Percentiles rank a stretch among this genome's conserved stretches.
Evolutionary conservation across 2,888 invertebrate genomes (phyloP).

Genomic region (Calephelis perditalis): DNA sequence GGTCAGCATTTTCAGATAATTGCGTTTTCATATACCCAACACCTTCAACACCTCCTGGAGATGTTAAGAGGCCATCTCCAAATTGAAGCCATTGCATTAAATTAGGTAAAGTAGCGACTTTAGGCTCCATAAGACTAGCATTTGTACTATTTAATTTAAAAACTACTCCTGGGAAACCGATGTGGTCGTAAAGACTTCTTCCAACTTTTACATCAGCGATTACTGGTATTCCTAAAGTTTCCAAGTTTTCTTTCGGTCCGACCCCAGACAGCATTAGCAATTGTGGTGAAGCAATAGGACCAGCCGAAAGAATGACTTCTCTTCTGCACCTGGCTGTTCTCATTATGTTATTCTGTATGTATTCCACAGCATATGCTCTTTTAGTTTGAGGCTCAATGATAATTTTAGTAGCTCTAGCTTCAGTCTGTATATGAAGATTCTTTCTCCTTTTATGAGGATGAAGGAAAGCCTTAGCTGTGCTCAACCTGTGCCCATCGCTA

Average conservation of each 20-base stretch:
- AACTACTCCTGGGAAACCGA: slow-evolving; percentile 72
- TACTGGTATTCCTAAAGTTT: slow-evolving; percentile 77
- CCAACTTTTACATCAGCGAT: slow-evolving; percentile 83
- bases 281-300: slow-evolving; percentile 93
- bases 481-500: slow-evolving; percentile 80
- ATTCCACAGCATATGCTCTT: slow-evolving; percentile 83
- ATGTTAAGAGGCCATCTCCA: slow-evolving; percentile 76
- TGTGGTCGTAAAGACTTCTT: slow-evolving; percentile 80
- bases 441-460: slow-evolving; percentile 78
- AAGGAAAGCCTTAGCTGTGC: slow-evolving; percentile 82
- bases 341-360: slow-evolving; percentile 73
- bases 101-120: slow-evolving; percentile 59
- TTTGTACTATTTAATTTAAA: slow-evolving; percentile 64
- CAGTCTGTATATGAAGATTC: slow-evolving; percentile 78
- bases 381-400: slow-evolving; percentile 75
- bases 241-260: slow-evolving; percentile 77
- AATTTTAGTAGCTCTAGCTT: slow-evolving; percentile 59
- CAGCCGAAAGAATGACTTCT: slow-evolving; percentile 91
- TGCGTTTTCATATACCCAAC: slow-evolving; percentile 80
- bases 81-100: slow-evolving; percentile 65
- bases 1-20: slow-evolving; percentile 69
- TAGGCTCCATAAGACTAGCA: slow-evolving; percentile 59
- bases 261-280: slow-evolving; percentile 93
- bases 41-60: slow-evolving; percentile 82
- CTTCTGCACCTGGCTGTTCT: slow-evolving; percentile 80